Percentiles rank a stretch among this genome's conserved stretches.
Evolutionary conservation across 2,113 vertebrate species (phyloP).

Genomic region (Picathartes gymnocephalus): DNA sequence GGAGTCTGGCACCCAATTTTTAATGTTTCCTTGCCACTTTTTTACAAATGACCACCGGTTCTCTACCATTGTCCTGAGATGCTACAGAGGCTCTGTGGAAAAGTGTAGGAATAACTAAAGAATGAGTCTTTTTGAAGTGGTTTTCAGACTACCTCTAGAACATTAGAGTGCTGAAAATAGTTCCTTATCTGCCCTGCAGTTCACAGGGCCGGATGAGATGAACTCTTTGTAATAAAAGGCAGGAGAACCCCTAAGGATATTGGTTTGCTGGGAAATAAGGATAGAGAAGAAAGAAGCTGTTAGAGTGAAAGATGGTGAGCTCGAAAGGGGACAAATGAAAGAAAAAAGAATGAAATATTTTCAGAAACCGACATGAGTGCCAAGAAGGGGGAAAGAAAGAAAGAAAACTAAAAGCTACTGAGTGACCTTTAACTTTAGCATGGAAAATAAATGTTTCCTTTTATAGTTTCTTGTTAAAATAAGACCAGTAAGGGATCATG

Average conservation of each 20-base stretch:
- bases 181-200: conserved; percentile 62
- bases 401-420: conserved; percentile 29
- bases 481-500: conserved; percentile 18
- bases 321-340: conserved; percentile 47
- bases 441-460: conserved; percentile 54
- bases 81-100: neutral
- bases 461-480: conserved; percentile 62
- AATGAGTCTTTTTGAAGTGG: neutral
- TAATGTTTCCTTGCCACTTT: neutral
- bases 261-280: conserved; percentile 59
- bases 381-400: neutral
- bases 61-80: neutral
- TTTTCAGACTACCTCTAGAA: neutral
- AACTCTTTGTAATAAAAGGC: conserved; percentile 58
- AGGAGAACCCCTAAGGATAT: conserved; percentile 54
- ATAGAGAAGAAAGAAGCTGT: conserved; percentile 51
- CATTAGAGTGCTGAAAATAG: conserved; percentile 26
- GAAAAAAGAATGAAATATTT: conserved; percentile 34
- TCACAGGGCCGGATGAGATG: conserved; percentile 62
- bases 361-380: conserved; percentile 1
- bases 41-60: neutral
- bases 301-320: conserved; percentile 42
- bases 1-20: neutral
- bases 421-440: conserved; percentile 62
- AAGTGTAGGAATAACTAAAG: conserved; percentile 5